Conservation (phyloP, 2,113 vertebrate genomes). For the Oreochromis spilurus region DNA sequence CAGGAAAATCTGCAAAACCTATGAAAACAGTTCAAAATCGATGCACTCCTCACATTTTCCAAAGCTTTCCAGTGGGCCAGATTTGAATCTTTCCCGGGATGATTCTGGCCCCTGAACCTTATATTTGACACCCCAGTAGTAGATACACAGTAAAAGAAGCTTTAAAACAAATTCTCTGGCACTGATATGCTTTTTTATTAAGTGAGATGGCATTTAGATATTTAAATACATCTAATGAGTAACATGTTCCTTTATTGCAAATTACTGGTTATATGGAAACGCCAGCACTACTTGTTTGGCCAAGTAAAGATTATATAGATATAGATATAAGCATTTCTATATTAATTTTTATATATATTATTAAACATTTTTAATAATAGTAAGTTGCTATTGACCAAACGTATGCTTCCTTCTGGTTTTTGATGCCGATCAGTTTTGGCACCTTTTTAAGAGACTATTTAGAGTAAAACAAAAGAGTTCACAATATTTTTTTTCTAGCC, state of each 20-base stretch:
- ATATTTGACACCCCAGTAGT: background rate
- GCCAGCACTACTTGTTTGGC: background rate
- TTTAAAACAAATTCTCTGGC: background rate
- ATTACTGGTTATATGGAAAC: background rate
- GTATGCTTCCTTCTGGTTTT: background rate
- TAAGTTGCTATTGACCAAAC: background rate
- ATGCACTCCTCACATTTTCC: background rate
- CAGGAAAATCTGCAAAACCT: background rate
- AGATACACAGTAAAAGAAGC: background rate
- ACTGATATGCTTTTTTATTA: background rate
- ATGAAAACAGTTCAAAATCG: background rate
- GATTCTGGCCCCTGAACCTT: background rate
- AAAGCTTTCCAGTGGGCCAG: background rate
- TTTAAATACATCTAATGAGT: background rate
- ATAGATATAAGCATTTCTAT: background rate
- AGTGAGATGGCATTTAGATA: background rate
- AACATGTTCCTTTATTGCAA: background rate
- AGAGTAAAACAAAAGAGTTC: background rate
- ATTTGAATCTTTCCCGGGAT: background rate
- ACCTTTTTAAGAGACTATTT: background rate
- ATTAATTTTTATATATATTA: background rate
- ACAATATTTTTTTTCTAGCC: background rate
- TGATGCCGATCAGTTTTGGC: background rate
- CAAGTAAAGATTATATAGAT: background rate
- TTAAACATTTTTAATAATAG: background rate